A percentile compares a stretch with the other conserved stretches of the same genome.
phyloP scores from a whole-genome alignment of 2,113 vertebrate genomes.

The Eulemur macaco region DNA sequence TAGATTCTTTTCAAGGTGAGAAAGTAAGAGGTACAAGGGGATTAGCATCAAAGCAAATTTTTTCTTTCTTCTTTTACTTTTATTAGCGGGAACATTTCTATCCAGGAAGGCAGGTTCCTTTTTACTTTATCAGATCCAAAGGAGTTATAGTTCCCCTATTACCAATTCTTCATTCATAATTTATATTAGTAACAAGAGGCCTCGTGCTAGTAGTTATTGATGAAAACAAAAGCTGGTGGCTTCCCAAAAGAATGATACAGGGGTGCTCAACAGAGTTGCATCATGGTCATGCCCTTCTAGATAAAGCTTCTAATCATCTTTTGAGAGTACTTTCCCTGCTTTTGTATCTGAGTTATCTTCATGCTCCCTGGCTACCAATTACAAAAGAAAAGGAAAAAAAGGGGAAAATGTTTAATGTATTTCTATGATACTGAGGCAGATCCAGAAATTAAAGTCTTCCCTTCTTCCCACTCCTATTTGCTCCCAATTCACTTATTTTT shows the following conservation, averaged over 20 bases:
- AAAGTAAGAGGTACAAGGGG: not conserved
- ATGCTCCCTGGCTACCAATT: not conserved
- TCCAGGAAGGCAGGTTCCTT: not conserved
- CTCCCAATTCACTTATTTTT: not conserved
- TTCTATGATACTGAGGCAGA: not conserved
- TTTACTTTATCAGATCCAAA: slow-evolving; percentile 39
- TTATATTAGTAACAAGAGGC: not conserved
- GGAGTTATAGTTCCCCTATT: not conserved
- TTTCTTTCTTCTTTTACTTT: slow-evolving; percentile 32
- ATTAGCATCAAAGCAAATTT: not conserved
- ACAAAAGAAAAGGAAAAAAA: not conserved
- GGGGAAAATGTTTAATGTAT: not conserved
- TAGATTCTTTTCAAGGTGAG: not conserved
- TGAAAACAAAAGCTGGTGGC: slow-evolving; percentile 23
- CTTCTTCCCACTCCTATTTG: not conserved
- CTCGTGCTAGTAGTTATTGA: not conserved
- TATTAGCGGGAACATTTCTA: not conserved
- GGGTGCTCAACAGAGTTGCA: not conserved
- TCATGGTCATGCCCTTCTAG: slow-evolving; percentile 3
- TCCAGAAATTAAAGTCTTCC: not conserved
- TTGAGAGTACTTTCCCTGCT: not conserved
- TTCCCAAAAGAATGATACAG: not conserved
- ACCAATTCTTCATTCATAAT: slow-evolving; percentile 54
- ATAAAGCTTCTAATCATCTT: slow-evolving; percentile 56
- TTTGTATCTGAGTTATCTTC: not conserved